phyloP scores from a whole-genome alignment of 1,140 invertebrate genomes.

The Apis laboriosa region DNA sequence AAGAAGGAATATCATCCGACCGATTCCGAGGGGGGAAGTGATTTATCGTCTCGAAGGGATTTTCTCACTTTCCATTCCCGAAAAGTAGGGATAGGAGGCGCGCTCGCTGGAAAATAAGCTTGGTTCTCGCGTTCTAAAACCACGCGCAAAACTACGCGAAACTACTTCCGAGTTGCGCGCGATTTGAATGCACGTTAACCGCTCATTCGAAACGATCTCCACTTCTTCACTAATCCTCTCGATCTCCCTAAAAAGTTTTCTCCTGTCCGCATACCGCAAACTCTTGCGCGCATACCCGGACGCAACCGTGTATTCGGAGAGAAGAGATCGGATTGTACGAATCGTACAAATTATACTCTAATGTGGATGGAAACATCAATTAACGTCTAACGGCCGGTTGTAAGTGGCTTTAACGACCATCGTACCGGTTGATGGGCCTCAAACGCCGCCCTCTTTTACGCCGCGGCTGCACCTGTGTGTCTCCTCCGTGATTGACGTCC shows the following conservation, averaged over 20 bases:
- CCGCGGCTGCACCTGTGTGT: background rate
- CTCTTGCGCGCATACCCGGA: too few relatives aligned
- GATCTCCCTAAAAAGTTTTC: background rate
- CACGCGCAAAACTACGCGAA: background rate
- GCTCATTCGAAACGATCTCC: too few relatives aligned
- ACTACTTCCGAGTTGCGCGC: constrained; percentile 19
- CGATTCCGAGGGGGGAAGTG: background rate
- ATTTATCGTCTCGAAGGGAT: constrained; percentile 3
- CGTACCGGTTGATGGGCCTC: constrained; percentile 1
- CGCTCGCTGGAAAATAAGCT: constrained; percentile 49
- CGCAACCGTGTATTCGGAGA: background rate
- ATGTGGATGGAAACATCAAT: background rate
- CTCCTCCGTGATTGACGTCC: background rate
- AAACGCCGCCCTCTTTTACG: background rate
- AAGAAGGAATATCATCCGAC: background rate
- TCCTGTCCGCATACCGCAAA: too few relatives aligned
- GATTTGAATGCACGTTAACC: background rate
- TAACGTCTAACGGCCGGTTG: constrained; percentile 46
- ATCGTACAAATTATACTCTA: background rate
- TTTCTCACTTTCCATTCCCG: constrained; percentile 56
- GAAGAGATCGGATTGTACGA: background rate
- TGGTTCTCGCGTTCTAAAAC: constrained; percentile 6
- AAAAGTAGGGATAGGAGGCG: background rate
- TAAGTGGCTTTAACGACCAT: constrained; percentile 23
- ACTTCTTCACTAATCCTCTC: too few relatives aligned